Evolutionary conservation across 30 jellyfish, hydroid and myxozoan species (phyloP).

Genomic region (Clytia hemisphaerica): DNA sequence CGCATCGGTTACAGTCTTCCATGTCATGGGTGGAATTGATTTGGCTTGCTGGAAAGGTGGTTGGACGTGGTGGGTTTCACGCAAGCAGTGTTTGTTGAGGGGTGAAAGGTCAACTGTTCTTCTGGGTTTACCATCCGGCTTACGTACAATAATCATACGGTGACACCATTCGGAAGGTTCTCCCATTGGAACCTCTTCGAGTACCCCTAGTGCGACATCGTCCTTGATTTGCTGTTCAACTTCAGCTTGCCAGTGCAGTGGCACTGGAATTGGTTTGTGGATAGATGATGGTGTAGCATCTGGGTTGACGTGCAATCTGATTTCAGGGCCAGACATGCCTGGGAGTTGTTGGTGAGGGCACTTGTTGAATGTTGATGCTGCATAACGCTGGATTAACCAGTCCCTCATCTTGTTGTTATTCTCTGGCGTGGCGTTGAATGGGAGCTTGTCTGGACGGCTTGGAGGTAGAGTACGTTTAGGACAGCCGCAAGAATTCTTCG

Average conservation of each 20-base stretch:
- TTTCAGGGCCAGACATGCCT: too few relatives aligned
- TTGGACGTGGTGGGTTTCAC: constrained; percentile 14
- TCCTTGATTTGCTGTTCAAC: not conserved
- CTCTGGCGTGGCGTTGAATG: not conserved
- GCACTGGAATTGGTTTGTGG: constrained; percentile 7
- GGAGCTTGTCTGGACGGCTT: too few relatives aligned
- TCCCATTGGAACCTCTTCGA: not conserved
- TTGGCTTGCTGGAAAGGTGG: constrained; percentile 13
- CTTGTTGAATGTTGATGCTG: constrained; percentile 11
- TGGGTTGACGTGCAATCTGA: not conserved
- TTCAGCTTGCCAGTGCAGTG: constrained; percentile 4
- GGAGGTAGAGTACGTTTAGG: too few relatives aligned
- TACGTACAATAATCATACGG: constrained; percentile 8
- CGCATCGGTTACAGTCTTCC: not conserved
- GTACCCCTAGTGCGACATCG: not conserved
- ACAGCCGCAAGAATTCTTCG: too few relatives aligned
- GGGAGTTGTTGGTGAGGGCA: too few relatives aligned
- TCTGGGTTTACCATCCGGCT: not conserved
- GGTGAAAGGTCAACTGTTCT: constrained; percentile 11
- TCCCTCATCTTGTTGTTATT: not conserved
- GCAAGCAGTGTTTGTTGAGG: not conserved
- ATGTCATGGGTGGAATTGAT: not conserved
- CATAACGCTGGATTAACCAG: not conserved
- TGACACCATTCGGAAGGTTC: constrained; percentile 14
- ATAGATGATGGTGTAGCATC: constrained; percentile 8